Percentiles rank a stretch among this genome's conserved stretches.
Conservation (phyloP, 2,888 invertebrate species). For the Drosophila flavopinicola region DNA sequence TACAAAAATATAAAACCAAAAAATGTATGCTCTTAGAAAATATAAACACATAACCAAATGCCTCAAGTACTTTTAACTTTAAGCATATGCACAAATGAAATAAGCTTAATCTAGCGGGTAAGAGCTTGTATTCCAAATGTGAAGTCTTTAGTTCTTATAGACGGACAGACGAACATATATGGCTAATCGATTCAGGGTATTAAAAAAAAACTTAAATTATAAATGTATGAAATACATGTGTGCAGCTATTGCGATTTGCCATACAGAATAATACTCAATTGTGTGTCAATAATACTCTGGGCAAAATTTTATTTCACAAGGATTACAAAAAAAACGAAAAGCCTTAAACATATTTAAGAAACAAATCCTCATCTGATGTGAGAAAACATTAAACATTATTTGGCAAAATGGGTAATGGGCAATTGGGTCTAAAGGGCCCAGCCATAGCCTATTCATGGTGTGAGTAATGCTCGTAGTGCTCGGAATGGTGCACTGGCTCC, state of each 20-base stretch:
- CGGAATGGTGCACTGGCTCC: constrained; percentile 79
- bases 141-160: no score
- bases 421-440: constrained; percentile 7
- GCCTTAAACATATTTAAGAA: constrained; percentile 27
- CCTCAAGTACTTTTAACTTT: no score
- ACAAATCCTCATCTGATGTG: constrained; percentile 4
- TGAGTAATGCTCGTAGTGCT: constrained; percentile 82
- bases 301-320: constrained; percentile 46
- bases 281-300: constrained; percentile 45
- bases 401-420: constrained; percentile 37
- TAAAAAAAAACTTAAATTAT: background rate
- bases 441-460: constrained; percentile 60
- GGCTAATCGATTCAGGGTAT: no score
- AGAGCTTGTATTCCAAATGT: no score
- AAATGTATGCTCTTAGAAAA: no score
- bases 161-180: no score
- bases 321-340: constrained; percentile 34
- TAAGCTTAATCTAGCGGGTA: no score
- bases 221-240: no score
- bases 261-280: background rate
- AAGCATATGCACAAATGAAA: no score
- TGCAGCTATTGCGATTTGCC: background rate
- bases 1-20: no score
- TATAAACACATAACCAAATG: no score
- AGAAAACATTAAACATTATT: constrained; percentile 42